Base-by-base conservation (phyloP, 2,797 vertebrate genomes). In the Morelia viridis region DNA sequence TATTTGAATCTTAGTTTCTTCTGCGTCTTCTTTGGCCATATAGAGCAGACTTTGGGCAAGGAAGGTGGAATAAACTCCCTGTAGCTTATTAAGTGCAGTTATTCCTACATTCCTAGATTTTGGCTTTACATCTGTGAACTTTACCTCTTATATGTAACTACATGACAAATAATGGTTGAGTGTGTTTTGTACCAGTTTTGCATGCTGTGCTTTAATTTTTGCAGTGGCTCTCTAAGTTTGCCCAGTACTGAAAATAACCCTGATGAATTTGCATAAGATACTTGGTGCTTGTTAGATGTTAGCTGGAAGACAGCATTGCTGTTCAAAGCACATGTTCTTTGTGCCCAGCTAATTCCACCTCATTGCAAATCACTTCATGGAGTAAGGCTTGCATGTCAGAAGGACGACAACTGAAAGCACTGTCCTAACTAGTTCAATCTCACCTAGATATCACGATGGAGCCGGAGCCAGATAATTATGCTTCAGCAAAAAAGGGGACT, bases 121-220 rank as follows among this genome's bases (percentile, higher is more conserved):
- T 64, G 41, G 8, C 95, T 93, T 93, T 13, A 11, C 84, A 93
- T 56, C 35, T 89, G n/a, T 15, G 92, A 85, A 89, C 60, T 53
- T 95, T 89, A 57, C 83, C 93, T 93, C 91, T 87, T 93, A 2
- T 64, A 53, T 1, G 15, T 71, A 92, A 89, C 46, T 94, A 92
- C 93, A 76, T 89, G 7, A 90, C n/a, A 93, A 91, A 87, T 9
- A 91, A 90, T 76, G 91, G 7, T 89, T 53, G 56, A 83, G 88
- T 94, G 94, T 88, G 85, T 93, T 94, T 91, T 93, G 28, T 92
- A 61, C 89, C 2, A 1, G 89, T 60, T 91, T 24, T 88, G 84
- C 64, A 6, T 85, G 31, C 93, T 19, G 46, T 93, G 50, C 92
- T 87, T 94, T 91, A 85, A 0, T n/a, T 88, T 94, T 92, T 92